These are phyloP conservation scores for Antheraea mylitta DNA, from an alignment of 1,140 invertebrate genomes.

Conservation along the genomic window DNA sequence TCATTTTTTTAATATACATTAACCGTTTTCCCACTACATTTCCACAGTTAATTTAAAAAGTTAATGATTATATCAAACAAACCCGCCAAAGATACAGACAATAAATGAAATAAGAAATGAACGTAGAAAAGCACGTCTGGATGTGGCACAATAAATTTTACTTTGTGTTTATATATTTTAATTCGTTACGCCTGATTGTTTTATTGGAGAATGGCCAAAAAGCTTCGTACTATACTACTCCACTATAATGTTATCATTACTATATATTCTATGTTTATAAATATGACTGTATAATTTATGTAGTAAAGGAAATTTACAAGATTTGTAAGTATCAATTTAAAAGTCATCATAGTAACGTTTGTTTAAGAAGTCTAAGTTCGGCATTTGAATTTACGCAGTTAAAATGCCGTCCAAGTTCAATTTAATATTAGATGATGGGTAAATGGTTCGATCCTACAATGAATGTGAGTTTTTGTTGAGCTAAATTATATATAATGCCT, in stretches of 20 bases:
- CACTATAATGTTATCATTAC: slow-evolving; percentile 18
- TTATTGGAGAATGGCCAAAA: slow-evolving; percentile 62
- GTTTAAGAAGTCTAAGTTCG: no score
- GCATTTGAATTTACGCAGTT: no score
- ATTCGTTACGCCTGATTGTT: slow-evolving; percentile 58
- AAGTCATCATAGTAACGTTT: no score
- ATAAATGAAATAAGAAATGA: slow-evolving; percentile 47
- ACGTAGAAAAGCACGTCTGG: slow-evolving; percentile 57
- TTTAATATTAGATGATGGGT: no score
- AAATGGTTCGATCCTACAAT: no score
- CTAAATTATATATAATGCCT: no score
- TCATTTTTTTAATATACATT: no score
- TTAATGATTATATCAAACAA: slow-evolving; percentile 32
- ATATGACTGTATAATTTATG: not conserved
- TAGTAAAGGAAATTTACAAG: no score
- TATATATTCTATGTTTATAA: not conserved
- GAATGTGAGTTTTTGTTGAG: no score
- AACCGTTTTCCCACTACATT: no score
- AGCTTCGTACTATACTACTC: slow-evolving; percentile 31
- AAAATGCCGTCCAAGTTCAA: no score
- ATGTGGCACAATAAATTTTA: slow-evolving; percentile 52
- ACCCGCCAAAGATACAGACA: slow-evolving; percentile 34
- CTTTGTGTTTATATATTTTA: slow-evolving; percentile 51
- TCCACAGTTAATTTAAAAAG: slow-evolving; percentile 19
- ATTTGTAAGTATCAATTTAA: no score